Evolutionary conservation across 2,888 invertebrate species (phyloP).

Genomic region (Nemurella pictetii): DNA sequence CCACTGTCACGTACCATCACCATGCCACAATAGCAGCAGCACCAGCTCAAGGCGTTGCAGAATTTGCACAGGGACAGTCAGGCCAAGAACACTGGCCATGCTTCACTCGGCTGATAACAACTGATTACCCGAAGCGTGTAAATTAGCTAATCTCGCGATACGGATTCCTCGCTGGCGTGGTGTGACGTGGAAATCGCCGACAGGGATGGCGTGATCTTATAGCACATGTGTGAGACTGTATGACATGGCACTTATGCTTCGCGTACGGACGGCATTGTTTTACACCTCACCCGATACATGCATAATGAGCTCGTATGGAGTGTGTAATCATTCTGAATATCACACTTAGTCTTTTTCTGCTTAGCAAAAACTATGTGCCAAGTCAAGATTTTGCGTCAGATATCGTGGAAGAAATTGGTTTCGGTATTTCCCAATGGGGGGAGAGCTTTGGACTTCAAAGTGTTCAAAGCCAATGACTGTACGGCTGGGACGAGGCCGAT

Average conservation of each 20-base stretch:
- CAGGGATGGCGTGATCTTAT: not conserved
- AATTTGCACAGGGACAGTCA: too few relatives aligned
- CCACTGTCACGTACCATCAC: too few relatives aligned
- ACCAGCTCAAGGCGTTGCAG: too few relatives aligned
- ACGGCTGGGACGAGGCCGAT: not conserved
- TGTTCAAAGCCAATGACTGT: not conserved
- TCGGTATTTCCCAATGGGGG: not conserved
- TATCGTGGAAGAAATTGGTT: not conserved
- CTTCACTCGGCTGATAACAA: not conserved
- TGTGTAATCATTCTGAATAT: not conserved
- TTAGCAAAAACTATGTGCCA: not conserved
- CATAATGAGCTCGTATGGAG: not conserved
- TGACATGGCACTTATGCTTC: not conserved
- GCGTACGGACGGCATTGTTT: not conserved
- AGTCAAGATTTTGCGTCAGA: not conserved
- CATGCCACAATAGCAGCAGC: too few relatives aligned
- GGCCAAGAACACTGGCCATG: too few relatives aligned
- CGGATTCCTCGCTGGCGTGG: too few relatives aligned
- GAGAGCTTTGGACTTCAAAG: not conserved
- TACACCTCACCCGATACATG: not conserved
- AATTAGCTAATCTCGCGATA: not conserved
- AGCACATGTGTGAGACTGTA: not conserved
- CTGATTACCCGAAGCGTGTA: not conserved
- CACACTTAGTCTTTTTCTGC: not conserved
- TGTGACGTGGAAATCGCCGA: not conserved